A percentile compares a stretch with the other conserved stretches of the same genome.
Evolutionary conservation across 2,797 vertebrate genomes (phyloP).

Genomic region (Chaetodon trifasciatus): DNA sequence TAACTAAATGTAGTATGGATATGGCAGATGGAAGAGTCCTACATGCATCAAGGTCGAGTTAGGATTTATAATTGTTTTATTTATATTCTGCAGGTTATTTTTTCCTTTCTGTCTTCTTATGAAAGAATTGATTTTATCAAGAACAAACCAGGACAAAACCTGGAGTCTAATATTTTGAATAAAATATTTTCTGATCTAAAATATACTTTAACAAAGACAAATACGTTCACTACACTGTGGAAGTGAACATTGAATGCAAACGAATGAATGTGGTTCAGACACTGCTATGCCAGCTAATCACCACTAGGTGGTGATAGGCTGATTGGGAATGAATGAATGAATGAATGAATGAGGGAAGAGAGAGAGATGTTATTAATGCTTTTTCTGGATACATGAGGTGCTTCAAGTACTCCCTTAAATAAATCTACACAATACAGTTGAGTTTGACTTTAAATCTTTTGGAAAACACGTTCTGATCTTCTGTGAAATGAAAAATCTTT

Average conservation of each 20-base stretch:
- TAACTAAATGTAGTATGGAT: constrained; percentile 40
- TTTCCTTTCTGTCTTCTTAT: constrained; percentile 21
- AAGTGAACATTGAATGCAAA: neutral
- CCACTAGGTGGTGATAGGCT: constrained; percentile 13
- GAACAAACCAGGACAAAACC: constrained; percentile 36
- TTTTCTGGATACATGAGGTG: neutral
- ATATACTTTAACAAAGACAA: neutral
- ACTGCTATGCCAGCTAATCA: neutral
- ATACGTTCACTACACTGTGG: neutral
- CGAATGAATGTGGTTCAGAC: constrained; percentile 4
- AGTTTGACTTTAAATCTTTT: constrained; percentile 17
- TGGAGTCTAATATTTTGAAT: constrained; percentile 33
- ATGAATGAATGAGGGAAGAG: neutral
- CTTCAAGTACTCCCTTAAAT: neutral
- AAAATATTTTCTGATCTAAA: neutral
- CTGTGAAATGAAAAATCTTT: constrained; percentile 32
- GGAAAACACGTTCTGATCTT: constrained; percentile 41
- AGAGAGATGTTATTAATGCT: neutral
- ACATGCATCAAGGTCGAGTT: constrained; percentile 21
- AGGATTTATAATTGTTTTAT: constrained; percentile 40
- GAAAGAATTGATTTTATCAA: constrained; percentile 24
- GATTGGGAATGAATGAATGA: constrained; percentile 2
- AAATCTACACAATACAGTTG: neutral
- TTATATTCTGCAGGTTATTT: neutral
- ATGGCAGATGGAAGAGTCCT: constrained; percentile 11